These are phyloP conservation scores for Rotaria macrura DNA, from an alignment of 2,888 invertebrate species.

Conservation along the genomic window DNA sequence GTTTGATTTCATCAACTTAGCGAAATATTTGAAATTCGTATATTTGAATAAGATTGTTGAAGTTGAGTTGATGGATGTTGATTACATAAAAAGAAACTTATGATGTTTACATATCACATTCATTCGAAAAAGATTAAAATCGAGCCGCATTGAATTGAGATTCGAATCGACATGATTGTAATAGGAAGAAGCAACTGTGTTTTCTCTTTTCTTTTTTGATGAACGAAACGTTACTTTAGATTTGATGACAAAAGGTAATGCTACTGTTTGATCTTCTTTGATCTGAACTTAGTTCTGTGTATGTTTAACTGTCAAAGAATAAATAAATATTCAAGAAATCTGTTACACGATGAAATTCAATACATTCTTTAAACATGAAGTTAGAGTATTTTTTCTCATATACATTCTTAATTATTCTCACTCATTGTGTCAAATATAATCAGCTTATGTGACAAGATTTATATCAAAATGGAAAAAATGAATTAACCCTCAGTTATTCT, in stretches of 20 bases:
- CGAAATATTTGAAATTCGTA: background rate
- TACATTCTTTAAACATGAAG: background rate
- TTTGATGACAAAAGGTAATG: background rate
- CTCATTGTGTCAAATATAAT: background rate
- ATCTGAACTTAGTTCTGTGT: background rate
- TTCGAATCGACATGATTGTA: background rate
- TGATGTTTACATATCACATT: background rate
- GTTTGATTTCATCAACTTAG: background rate
- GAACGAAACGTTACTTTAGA: background rate
- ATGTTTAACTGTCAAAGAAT: background rate
- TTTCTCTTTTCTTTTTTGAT: background rate
- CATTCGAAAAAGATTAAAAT: background rate
- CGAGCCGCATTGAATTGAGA: background rate
- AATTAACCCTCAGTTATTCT: background rate
- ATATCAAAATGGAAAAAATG: background rate
- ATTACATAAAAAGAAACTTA: background rate
- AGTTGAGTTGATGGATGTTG: background rate
- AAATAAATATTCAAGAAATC: background rate
- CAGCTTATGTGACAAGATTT: background rate
- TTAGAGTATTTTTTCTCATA: background rate
- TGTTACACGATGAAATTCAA: background rate
- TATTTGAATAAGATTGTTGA: background rate
- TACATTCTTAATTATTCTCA: background rate
- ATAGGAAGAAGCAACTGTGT: background rate
- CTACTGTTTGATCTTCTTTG: background rate